Percentiles rank a stretch among this genome's conserved stretches.
These are phyloP conservation scores for Lordiphosa clarofinis DNA, from an alignment of 1,140 invertebrate genomes.

Conservation along the genomic window DNA sequence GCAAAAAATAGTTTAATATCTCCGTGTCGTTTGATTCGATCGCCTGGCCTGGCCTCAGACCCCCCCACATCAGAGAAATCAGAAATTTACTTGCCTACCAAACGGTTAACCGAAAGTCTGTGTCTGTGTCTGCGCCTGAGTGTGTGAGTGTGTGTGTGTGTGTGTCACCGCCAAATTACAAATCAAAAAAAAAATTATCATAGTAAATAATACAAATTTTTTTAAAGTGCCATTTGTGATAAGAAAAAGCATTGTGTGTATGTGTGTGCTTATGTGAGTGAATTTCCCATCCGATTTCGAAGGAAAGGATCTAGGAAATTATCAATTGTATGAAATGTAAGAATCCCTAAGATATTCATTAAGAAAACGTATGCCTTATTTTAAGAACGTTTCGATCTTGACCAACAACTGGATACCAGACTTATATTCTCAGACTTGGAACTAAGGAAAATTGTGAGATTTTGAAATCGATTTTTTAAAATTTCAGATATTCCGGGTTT, in stretches of 20 bases:
- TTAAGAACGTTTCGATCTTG: too few relatives aligned
- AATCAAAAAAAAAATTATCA: constrained; percentile 1
- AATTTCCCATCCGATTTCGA: constrained; percentile 1
- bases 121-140: constrained; percentile 10
- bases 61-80: constrained; percentile 4
- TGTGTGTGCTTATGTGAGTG: constrained; percentile 10
- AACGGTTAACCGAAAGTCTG: constrained; percentile 1
- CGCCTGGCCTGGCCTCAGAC: constrained; percentile 48
- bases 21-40: constrained; percentile 79
- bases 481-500: too few relatives aligned
- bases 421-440: too few relatives aligned
- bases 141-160: constrained; percentile 18
- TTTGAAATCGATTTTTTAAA: too few relatives aligned
- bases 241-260: constrained; percentile 10
- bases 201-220: constrained; percentile 15
- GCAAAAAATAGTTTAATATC: constrained; percentile 80
- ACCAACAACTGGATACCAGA: too few relatives aligned
- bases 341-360: neutral
- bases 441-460: too few relatives aligned
- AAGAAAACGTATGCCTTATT: too few relatives aligned
- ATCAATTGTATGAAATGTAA: neutral
- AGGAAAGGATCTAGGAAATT: neutral
- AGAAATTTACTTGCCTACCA: neutral
- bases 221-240: constrained; percentile 47
- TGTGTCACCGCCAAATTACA: neutral